Conservation (phyloP, 2,888 invertebrate species). For the Lathronympha strigana region DNA sequence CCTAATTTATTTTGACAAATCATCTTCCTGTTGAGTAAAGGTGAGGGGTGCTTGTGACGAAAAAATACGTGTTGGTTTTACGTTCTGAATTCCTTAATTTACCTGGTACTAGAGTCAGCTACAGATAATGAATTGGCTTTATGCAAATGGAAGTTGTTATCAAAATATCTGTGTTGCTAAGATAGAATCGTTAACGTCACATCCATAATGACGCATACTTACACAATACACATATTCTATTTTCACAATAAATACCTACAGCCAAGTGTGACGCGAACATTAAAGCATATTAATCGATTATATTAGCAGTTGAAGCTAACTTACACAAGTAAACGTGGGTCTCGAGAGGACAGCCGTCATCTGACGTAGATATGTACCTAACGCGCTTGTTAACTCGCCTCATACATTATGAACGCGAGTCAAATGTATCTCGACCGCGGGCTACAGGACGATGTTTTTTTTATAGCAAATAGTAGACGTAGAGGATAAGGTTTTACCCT, state of each 20-base stretch:
- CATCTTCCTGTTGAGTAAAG: slow-evolving; percentile 67
- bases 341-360: slow-evolving; percentile 59
- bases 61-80: slow-evolving; percentile 18
- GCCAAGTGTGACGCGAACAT: too few species aligned
- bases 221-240: too few species aligned
- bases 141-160: too few species aligned
- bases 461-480: too few species aligned
- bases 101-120: neutral
- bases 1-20: slow-evolving; percentile 84
- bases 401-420: slow-evolving; percentile 82
- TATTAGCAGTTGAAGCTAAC: slow-evolving; percentile 49
- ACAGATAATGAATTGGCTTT: neutral
- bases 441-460: slow-evolving; percentile 57
- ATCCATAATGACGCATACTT: too few species aligned
- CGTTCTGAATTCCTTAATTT: neutral
- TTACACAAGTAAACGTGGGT: slow-evolving; percentile 46
- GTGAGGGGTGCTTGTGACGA: slow-evolving; percentile 49
- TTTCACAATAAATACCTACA: too few species aligned
- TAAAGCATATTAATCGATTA: too few species aligned
- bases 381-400: slow-evolving; percentile 82
- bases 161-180: too few species aligned
- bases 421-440: slow-evolving; percentile 65
- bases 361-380: slow-evolving; percentile 54
- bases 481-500: too few species aligned
- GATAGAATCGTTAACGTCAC: too few species aligned